phyloP scores from a whole-genome alignment of 2,888 invertebrate species.

The Bhutanitis thaidina region DNA sequence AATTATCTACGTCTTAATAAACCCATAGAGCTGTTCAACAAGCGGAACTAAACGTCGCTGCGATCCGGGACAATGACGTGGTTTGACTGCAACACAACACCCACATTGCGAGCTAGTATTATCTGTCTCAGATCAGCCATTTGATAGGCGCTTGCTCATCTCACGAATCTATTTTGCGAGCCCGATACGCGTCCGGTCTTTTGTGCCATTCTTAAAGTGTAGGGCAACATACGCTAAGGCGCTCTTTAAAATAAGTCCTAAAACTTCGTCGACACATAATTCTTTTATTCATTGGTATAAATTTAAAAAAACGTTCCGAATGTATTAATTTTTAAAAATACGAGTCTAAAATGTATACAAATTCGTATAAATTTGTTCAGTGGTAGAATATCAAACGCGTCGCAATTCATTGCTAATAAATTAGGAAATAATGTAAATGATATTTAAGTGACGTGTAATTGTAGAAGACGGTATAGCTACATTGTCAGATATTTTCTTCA shows the following conservation, averaged over 20 bases:
- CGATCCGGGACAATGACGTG: slow-evolving; percentile 47
- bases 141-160: slow-evolving; percentile 53
- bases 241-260: slow-evolving; percentile 1
- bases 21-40: slow-evolving; percentile 22
- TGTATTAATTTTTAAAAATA: too few relatives aligned
- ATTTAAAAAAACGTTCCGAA: too few relatives aligned
- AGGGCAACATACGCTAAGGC: neutral
- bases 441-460: too few relatives aligned
- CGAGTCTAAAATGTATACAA: too few relatives aligned
- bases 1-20: slow-evolving; percentile 21
- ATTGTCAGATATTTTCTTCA: too few relatives aligned
- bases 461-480: too few relatives aligned
- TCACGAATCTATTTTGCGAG: slow-evolving; percentile 21
- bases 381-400: too few relatives aligned
- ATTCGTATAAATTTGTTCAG: too few relatives aligned
- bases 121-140: slow-evolving; percentile 31
- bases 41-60: slow-evolving; percentile 62
- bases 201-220: slow-evolving; percentile 26
- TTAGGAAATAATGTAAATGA: too few relatives aligned
- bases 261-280: neutral
- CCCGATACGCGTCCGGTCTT: slow-evolving; percentile 36
- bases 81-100: slow-evolving; percentile 66
- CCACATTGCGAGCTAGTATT: slow-evolving; percentile 33
- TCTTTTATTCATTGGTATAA: too few relatives aligned
- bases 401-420: too few relatives aligned